Percentiles rank a stretch among this genome's conserved stretches.
Evolutionary conservation across 2,888 invertebrate species (phyloP).

Genomic region (Trichacis sp.): DNA sequence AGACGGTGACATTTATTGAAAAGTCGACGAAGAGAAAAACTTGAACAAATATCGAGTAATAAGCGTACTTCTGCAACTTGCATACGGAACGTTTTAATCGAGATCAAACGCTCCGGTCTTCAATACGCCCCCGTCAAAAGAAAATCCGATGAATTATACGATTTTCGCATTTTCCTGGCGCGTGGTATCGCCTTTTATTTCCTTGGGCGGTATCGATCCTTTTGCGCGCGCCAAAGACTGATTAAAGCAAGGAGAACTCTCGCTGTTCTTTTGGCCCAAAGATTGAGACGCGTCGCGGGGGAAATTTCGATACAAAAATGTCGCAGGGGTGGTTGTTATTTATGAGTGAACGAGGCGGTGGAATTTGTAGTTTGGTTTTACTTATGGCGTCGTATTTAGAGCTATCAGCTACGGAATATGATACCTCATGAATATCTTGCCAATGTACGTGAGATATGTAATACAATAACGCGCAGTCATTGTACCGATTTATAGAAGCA

Average conservation of each 20-base stretch:
- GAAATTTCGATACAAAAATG: too few species aligned
- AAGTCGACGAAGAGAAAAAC: slow-evolving; percentile 9
- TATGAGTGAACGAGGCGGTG: background rate
- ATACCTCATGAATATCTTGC: slow-evolving; percentile 2
- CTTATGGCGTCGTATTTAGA: background rate
- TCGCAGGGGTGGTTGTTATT: background rate
- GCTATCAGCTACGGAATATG: background rate
- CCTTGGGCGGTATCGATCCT: too few species aligned
- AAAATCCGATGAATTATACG: background rate
- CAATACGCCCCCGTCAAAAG: background rate
- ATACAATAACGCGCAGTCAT: background rate
- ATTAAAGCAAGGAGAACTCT: too few species aligned
- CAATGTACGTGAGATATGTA: background rate
- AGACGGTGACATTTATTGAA: slow-evolving; percentile 15
- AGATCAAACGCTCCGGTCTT: background rate
- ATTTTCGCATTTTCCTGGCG: too few species aligned
- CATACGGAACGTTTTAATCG: background rate
- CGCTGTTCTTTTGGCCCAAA: too few species aligned
- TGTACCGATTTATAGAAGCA: slow-evolving; percentile 2
- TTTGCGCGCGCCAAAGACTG: too few species aligned
- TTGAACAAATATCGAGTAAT: slow-evolving; percentile 13
- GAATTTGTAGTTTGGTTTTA: background rate
- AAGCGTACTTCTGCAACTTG: background rate
- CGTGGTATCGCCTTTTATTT: too few species aligned
- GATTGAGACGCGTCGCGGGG: too few species aligned